Evolutionary conservation across 37 sponge, comb jelly and placozoan species (phyloP), one percentile per base, ranked within the genome.

Genomic region (Dysidea cf. avara): DNA sequence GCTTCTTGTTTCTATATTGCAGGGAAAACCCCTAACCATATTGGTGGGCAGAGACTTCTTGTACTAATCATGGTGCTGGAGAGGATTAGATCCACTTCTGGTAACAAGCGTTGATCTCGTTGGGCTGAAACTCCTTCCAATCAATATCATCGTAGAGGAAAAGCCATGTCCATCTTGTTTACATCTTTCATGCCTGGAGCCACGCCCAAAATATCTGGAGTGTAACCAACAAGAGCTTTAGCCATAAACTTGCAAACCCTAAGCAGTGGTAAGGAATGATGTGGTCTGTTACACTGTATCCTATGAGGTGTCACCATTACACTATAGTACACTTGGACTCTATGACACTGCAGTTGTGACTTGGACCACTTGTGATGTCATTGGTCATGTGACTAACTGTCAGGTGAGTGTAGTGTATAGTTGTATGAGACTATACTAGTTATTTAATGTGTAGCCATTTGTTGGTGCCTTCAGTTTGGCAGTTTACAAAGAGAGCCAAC

Each of bases 281-380:
- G n/a, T n/a, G n/a, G n/a, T n/a, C n/a, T n/a, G n/a, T n/a, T n/a
- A n/a, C n/a, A n/a, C n/a, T n/a, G n/a, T n/a, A n/a, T n/a, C n/a
- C n/a, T n/a, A n/a, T n/a, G n/a, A n/a, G n/a, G n/a, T n/a, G n/a
- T n/a, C n/a, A n/a, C n/a, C n/a, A n/a, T n/a, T n/a, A n/a, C n/a
- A n/a, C n/a, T n/a, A 40, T 69, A 40, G 84, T 61, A 7, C 74
- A 72, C 16, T 0, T 75, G 55, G 92, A 89, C 12, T 56, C 87
- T 9, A 97, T 97, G 98, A 97, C 98, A 22, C 98, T 94, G 0
- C 94, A 97, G 58, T 94, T 94, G 90, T 75, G 93, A 84, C 98
- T 91, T 74, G 86, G 89, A 1, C n/a, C n/a, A n/a, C n/a, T n/a
- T n/a, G n/a, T n/a, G n/a, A n/a, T n/a, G n/a, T n/a, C n/a, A n/a